phyloP scores from a whole-genome alignment of 2,888 invertebrate species.

The Charanyca ferruginea region DNA sequence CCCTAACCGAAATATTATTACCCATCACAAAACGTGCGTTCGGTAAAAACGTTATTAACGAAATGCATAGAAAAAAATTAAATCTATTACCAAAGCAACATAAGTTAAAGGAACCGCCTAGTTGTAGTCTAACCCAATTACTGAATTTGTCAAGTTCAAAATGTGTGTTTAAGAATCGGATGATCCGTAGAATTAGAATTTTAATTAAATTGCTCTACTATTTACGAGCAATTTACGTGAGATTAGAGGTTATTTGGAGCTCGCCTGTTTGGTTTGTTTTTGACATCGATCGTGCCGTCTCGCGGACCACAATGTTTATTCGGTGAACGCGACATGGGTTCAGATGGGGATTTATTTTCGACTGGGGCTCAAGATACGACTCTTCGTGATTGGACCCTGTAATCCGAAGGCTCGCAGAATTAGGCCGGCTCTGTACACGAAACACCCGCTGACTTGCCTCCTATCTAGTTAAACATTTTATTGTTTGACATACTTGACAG shows the following conservation, averaged over 20 bases:
- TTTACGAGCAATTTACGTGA: conserved; percentile 76
- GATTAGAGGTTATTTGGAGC: conserved; percentile 75
- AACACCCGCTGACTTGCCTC: conserved; percentile 43
- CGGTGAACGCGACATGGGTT: conserved; percentile 77
- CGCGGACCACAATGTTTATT: conserved; percentile 82
- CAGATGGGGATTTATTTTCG: conserved; percentile 82
- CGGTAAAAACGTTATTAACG: not conserved
- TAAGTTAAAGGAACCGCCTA: conserved; percentile 17
- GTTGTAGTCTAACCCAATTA: conserved; percentile 34
- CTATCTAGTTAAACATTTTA: conserved; percentile 65
- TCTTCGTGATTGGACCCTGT: conserved; percentile 77
- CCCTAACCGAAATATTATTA: conserved; percentile 11
- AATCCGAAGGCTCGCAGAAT: conserved; percentile 72
- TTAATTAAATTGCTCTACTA: conserved; percentile 74
- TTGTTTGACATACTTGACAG: conserved; percentile 60
- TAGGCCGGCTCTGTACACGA: conserved; percentile 57
- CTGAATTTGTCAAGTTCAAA: conserved; percentile 49
- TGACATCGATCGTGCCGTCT: conserved; percentile 77
- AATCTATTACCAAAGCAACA: not conserved
- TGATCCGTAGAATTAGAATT: conserved; percentile 70
- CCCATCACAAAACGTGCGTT: not conserved
- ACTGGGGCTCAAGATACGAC: conserved; percentile 78
- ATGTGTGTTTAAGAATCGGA: conserved; percentile 65
- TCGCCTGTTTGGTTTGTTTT: conserved; percentile 76
- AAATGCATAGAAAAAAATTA: not conserved